Conservation (phyloP, 2,797 vertebrate species). For the Carduelis carduelis region DNA sequence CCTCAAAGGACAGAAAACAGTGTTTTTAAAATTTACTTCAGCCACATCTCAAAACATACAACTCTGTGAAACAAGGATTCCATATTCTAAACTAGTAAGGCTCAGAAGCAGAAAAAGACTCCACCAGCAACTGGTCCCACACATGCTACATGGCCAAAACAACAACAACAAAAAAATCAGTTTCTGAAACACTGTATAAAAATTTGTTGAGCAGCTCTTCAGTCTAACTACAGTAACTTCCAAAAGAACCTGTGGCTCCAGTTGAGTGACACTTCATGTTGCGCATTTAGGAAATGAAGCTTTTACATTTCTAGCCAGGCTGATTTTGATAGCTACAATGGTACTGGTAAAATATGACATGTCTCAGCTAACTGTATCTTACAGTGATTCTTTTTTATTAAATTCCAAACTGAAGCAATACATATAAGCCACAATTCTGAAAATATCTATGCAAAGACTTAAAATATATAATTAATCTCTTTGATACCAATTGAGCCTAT, state of each 20-base stretch:
- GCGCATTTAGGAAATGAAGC: neutral
- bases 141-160: conserved; percentile 18
- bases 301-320: neutral
- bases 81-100: conserved; percentile 29
- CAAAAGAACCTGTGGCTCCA: conserved; percentile 10
- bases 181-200: conserved; percentile 53
- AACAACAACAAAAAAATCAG: neutral
- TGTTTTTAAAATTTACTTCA: conserved; percentile 15
- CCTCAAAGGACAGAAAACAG: conserved; percentile 31
- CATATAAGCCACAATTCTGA: conserved; percentile 7
- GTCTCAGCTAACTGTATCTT: neutral
- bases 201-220: neutral
- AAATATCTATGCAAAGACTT: conserved; percentile 25
- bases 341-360: neutral
- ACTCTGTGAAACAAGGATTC: conserved; percentile 13
- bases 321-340: neutral
- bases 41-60: conserved; percentile 28
- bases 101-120: conserved; percentile 59
- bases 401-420: conserved; percentile 37
- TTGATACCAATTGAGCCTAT: neutral
- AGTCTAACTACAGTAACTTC: conserved; percentile 9
- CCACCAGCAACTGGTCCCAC: conserved; percentile 29
- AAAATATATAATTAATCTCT: neutral
- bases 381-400: conserved; percentile 15
- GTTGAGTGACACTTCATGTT: neutral